Evolutionary conservation across 2,888 invertebrate species (phyloP), one percentile per base, ranked within the genome.

Genomic region (Hanleya hanleyi): DNA sequence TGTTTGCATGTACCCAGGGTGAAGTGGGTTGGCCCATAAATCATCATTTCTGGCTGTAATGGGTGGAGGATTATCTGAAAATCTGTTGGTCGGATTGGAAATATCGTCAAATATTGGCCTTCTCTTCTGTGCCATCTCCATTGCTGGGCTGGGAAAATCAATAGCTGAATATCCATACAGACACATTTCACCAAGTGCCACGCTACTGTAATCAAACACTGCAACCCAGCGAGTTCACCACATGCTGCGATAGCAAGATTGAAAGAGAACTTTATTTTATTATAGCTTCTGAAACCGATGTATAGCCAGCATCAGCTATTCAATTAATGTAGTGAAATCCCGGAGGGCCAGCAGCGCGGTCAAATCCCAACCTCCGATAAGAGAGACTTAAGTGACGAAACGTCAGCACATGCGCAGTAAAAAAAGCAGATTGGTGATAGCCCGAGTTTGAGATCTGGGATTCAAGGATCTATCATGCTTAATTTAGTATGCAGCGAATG

Each of bases 121-220:
- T 57, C 57, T 29, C 57, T 57, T 29, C 32, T 29, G 22, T 26
- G 22, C 4, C 29, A 57, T 57, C 57, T 29, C 57, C 22, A 57
- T 57, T 57, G n/a, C n/a, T n/a, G n/a, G n/a, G n/a, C n/a, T n/a
- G n/a, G 57, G 57, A 57, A 57, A 57, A 57, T 57, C 57, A 57
- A 57, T 57, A 57, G 29, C 15, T 29, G 57, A 12, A 57, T 57
- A 57, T 57, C 57, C 57, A 57, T 15, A 22, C 29, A 22, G 57
- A 57, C 57, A 15, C 15, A 12, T 26, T 32, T 15, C 22, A 57
- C 29, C 22, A 22, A 29, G 2, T 29, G 57, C 15, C 57, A 12
- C 22, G 57, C 15, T 15, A 1, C 26, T 26, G 29, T 22, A 18
- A 22, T 32, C 18, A 18, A 41, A 57, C 12, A 15, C 32, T 22